phyloP scores from a whole-genome alignment of 2,797 vertebrate genomes.

The Ctenopoma kingsleyae region DNA sequence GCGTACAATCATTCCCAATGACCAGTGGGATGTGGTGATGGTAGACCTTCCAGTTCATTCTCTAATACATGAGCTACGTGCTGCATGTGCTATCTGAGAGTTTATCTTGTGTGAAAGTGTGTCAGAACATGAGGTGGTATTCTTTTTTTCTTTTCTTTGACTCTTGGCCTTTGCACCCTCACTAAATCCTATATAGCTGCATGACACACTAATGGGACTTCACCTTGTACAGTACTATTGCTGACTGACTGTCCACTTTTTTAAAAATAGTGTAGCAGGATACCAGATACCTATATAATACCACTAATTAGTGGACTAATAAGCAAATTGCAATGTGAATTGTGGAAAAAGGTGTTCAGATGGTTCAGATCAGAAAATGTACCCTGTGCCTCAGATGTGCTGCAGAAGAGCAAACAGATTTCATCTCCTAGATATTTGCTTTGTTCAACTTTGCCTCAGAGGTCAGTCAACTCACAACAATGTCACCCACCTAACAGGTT shows the following conservation, averaged over 20 bases:
- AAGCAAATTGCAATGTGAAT: background rate
- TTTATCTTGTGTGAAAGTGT: background rate
- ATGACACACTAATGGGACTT: background rate
- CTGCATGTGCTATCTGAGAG: background rate
- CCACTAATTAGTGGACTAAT: background rate
- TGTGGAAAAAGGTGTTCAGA: background rate
- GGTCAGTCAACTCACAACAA: constrained; percentile 63
- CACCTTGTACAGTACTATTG: too few relatives aligned
- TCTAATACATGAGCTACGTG: background rate
- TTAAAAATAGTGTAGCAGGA: too few relatives aligned
- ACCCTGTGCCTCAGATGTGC: constrained; percentile 2
- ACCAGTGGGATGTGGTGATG: background rate
- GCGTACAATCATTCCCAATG: background rate
- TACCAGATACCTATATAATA: background rate
- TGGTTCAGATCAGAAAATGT: background rate
- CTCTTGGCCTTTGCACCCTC: constrained; percentile 5
- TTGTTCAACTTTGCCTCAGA: constrained; percentile 42
- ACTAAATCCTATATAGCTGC: background rate
- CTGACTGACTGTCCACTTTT: background rate
- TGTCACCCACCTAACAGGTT: constrained; percentile 15
- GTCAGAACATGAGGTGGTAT: background rate
- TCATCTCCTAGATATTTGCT: constrained; percentile 50
- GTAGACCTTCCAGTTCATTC: background rate
- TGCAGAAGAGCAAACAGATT: constrained; percentile 59
- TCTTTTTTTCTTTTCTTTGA: background rate